These are phyloP conservation scores for Saccopteryx leptura DNA, from an alignment of 2,113 vertebrate species.

Conservation along the genomic window DNA sequence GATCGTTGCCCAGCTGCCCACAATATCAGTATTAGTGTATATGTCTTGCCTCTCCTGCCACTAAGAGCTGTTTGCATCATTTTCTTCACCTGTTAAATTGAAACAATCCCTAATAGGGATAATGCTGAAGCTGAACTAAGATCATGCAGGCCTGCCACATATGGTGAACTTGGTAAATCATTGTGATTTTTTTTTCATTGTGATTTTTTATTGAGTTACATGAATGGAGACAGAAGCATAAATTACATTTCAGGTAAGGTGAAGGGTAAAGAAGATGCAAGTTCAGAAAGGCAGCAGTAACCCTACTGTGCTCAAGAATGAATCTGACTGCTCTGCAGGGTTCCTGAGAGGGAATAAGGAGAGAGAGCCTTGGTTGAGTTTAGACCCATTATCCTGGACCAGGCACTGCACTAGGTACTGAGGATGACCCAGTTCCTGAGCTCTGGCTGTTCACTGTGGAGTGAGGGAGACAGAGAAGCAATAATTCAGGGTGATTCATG, in stretches of 20 bases:
- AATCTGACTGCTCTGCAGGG: background rate
- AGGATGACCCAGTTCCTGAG: background rate
- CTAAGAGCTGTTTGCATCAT: background rate
- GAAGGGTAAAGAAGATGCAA: background rate
- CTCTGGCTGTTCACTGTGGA: background rate
- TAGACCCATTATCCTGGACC: background rate
- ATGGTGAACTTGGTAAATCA: background rate
- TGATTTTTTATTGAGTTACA: background rate
- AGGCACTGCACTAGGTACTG: background rate
- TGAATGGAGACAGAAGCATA: background rate
- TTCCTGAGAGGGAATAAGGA: background rate
- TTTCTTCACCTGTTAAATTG: conserved; percentile 1
- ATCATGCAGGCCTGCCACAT: background rate
- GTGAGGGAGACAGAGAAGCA: background rate
- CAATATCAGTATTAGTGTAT: background rate
- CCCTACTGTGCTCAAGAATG: background rate
- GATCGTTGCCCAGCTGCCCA: background rate
- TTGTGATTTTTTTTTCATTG: background rate
- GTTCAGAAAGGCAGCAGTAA: background rate
- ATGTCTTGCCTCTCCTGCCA: background rate
- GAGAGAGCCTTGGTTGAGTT: background rate
- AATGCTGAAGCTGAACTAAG: conserved; percentile 8
- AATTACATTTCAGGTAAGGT: background rate
- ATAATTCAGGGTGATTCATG: background rate
- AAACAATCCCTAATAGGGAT: background rate